Evolutionary conservation across 2,888 invertebrate genomes (phyloP).

Genomic region (Onthophagus sagittarius): DNA sequence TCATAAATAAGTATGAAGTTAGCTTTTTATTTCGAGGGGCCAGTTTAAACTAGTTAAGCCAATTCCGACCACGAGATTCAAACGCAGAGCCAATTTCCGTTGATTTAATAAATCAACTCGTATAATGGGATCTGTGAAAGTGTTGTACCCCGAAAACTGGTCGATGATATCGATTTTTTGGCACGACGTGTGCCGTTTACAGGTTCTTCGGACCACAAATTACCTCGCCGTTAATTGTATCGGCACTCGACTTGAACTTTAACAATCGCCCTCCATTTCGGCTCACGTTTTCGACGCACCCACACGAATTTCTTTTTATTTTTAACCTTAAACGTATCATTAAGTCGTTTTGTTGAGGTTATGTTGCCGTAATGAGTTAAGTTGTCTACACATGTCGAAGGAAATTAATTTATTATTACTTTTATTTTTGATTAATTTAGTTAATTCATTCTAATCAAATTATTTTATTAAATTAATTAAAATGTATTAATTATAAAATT

Average conservation of each 20-base stretch:
- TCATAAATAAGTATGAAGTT: too few species aligned
- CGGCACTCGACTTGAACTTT: background rate
- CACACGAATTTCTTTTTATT: background rate
- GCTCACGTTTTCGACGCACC: background rate
- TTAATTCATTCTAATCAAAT: too few species aligned
- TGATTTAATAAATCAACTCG: background rate
- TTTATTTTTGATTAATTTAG: too few species aligned
- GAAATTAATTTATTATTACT: too few species aligned
- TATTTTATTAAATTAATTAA: too few species aligned
- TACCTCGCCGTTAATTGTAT: background rate
- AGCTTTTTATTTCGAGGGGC: too few species aligned
- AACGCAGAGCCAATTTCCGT: background rate
- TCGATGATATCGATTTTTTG: background rate
- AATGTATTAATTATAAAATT: too few species aligned
- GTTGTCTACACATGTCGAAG: too few species aligned
- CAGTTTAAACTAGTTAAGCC: background rate
- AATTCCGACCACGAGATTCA: background rate
- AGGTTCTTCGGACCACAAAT: background rate
- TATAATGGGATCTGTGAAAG: background rate
- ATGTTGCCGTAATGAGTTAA: too few species aligned
- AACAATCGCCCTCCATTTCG: background rate
- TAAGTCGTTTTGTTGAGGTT: too few species aligned
- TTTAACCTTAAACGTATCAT: too few species aligned
- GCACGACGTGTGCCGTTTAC: background rate
- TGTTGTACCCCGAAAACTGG: background rate